Conservation (phyloP, 2,888 invertebrate genomes). For the Nemotelus nigrinus region DNA sequence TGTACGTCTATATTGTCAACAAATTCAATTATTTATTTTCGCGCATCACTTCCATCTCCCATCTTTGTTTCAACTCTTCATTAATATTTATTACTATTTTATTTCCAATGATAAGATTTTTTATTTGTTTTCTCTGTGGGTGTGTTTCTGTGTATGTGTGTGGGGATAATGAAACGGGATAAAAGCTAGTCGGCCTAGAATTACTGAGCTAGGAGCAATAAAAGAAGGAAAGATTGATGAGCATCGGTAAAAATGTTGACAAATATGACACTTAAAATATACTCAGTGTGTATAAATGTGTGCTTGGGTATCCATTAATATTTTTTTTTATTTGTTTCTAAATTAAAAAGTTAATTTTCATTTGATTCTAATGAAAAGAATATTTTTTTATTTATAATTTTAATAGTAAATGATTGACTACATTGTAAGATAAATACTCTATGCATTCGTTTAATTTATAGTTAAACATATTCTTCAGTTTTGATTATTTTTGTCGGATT, state of each 20-base stretch:
- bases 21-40: conserved; percentile 29
- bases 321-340: conserved; percentile 9
- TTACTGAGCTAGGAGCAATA: background rate
- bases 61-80: conserved; percentile 11
- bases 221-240: background rate
- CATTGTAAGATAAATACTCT: conserved; percentile 44
- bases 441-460: conserved; percentile 39
- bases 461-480: conserved; percentile 33
- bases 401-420: conserved; percentile 44
- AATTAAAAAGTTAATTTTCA: conserved; percentile 24
- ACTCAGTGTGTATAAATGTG: conserved; percentile 16
- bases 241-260: conserved; percentile 29
- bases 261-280: conserved; percentile 38
- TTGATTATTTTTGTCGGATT: conserved; percentile 4
- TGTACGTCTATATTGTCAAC: conserved; percentile 39
- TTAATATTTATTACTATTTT: conserved; percentile 19
- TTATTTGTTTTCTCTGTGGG: background rate
- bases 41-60: conserved; percentile 11
- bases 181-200: background rate
- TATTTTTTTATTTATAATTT: conserved; percentile 23
- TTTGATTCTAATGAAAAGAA: conserved; percentile 40
- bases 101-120: conserved; percentile 7
- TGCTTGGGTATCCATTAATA: conserved; percentile 4
- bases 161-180: background rate
- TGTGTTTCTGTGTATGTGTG: background rate